These are phyloP conservation scores for Thelaira solivaga DNA, from an alignment of 2,888 invertebrate species.

Conservation along the genomic window DNA sequence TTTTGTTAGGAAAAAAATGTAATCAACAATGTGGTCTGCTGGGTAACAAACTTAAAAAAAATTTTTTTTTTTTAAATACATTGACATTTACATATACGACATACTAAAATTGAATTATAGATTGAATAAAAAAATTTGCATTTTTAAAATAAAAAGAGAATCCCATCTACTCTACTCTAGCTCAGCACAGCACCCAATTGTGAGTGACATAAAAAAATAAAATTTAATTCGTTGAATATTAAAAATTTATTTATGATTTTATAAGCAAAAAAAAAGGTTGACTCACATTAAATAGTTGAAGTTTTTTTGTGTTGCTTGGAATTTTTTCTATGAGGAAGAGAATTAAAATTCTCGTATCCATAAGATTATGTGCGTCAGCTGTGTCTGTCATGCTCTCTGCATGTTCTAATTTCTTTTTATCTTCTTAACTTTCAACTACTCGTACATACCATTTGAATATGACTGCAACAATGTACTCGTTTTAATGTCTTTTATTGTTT, in stretches of 20 bases:
- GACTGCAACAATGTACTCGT: too few species aligned
- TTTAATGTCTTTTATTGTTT: too few species aligned
- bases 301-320: neutral
- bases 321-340: neutral
- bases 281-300: neutral
- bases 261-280: neutral
- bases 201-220: conserved; percentile 1
- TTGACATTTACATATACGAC: conserved; percentile 14
- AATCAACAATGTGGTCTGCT: too few species aligned
- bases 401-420: conserved; percentile 4
- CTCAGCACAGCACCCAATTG: conserved; percentile 1
- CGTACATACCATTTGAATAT: too few species aligned
- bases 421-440: too few species aligned
- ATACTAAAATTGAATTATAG: conserved; percentile 13
- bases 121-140: conserved; percentile 20
- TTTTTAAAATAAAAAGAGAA: conserved; percentile 7
- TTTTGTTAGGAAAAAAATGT: too few species aligned
- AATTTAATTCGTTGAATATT: neutral
- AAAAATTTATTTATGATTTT: neutral
- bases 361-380: conserved; percentile 22
- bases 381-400: conserved; percentile 8
- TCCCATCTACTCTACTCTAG: too few species aligned
- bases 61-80: too few species aligned
- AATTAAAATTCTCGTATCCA: conserved; percentile 16
- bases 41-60: too few species aligned